Evolutionary conservation across 2,113 vertebrate species (phyloP).

Genomic region (Murina feae): DNA sequence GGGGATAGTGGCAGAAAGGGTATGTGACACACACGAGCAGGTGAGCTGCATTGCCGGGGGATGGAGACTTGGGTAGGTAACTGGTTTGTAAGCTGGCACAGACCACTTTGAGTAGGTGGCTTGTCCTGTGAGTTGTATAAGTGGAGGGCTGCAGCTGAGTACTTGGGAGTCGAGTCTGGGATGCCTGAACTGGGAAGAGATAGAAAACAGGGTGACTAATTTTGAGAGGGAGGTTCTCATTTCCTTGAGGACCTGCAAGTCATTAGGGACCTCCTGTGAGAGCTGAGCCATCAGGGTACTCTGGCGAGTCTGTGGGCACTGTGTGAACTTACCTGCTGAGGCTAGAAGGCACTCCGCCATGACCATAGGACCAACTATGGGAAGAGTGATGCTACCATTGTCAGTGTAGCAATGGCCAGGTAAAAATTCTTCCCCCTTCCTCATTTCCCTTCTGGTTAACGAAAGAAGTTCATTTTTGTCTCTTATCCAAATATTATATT

Average conservation of each 20-base stretch:
- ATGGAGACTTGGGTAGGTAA: neutral
- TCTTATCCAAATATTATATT: neutral
- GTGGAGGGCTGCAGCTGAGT: neutral
- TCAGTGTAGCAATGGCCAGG: fast-evolving
- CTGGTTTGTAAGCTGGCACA: neutral
- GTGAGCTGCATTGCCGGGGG: neutral
- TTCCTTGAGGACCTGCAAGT: neutral
- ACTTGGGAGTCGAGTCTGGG: neutral
- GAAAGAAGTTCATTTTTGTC: neutral
- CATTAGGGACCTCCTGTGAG: neutral
- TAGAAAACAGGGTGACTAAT: neutral
- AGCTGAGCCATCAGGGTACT: neutral
- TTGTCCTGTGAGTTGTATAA: neutral
- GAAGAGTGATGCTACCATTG: fast-evolving
- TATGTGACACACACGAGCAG: neutral
- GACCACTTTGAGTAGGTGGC: neutral
- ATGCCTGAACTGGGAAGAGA: neutral
- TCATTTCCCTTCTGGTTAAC: neutral
- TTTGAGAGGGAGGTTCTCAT: neutral
- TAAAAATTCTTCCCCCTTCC: neutral
- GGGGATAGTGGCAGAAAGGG: neutral
- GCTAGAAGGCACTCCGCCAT: neutral
- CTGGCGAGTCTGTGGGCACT: neutral
- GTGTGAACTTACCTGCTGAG: neutral
- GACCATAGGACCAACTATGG: neutral